Evolutionary conservation across 2,113 vertebrate genomes (phyloP), one percentile per base, ranked within the genome.

Genomic region (Carassius gibelio): DNA sequence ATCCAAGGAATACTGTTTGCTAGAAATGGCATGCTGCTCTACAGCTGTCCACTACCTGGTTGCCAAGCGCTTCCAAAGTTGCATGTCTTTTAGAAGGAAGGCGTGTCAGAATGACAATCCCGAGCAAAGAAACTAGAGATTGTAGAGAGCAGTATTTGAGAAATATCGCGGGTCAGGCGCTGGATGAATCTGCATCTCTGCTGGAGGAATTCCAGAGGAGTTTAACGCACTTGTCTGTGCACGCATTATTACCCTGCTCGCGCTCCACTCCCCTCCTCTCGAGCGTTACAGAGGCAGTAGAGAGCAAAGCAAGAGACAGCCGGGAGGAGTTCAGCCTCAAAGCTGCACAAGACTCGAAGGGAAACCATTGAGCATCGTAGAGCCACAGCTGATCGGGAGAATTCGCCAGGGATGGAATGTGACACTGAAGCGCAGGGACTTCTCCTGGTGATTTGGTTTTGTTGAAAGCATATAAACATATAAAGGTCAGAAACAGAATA

Each of bases 1-100:
- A 74, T 59, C 74, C 78, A 86, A 88, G 90, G 90, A 88, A 55
- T 77, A 23, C 64, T 88, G 91, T 87, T 91, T 86, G 80, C 45
- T 81, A 30, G 82, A 90, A 92, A 75, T 42, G 10, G 62, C 86
- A 84, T 89, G 76, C 45, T 88, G 64, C 55, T 88, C 52, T 83
- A 68, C 75, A 78, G 81, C 38, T 23, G 81, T 75, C 76, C 55
- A 34, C 71, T 62, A 83, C 86, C 85, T 87, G 88, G 30, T 85
- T 77, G 30, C 61, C 80, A 72, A 52, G 86, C 69, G 62, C 80
- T 83, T 23, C 76, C 76, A 87, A 88, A 88, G 62, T 89, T 87
- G 69, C 75, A n/a, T 55, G 75, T 23, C 86, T 87, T 75, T 61
- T 34, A 36, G 26, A 75, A 34, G 72, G 11, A 76, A 26, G 69